phyloP scores from a whole-genome alignment of 1,140 invertebrate species.

The Drosophila busckii region DNA sequence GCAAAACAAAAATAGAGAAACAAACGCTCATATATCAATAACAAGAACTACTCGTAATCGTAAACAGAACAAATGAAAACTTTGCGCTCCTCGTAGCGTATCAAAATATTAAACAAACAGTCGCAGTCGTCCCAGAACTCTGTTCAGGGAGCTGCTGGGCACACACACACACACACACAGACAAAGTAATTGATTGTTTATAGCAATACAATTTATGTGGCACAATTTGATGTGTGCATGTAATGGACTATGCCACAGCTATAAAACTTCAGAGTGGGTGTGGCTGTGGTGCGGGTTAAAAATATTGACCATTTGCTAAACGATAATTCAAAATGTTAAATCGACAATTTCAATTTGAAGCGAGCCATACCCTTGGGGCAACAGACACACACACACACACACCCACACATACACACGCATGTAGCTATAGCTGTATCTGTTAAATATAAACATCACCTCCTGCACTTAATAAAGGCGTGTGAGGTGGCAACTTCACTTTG shows the following conservation, averaged over 20 bases:
- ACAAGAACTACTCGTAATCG: conserved; percentile 21
- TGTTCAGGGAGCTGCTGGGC: background rate
- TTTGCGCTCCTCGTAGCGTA: conserved; percentile 31
- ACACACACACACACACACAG: conserved; percentile 33
- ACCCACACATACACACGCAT: conserved; percentile 15
- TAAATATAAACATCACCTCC: conserved; percentile 71
- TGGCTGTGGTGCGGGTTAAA: background rate
- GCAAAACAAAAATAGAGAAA: background rate
- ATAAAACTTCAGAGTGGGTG: background rate
- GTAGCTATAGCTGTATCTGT: background rate
- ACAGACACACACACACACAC: conserved; percentile 4
- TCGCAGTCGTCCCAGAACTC: conserved; percentile 24
- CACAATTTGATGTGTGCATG: conserved; percentile 39
- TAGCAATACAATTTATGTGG: conserved; percentile 66
- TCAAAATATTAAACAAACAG: conserved; percentile 18
- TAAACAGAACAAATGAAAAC: conserved; percentile 11
- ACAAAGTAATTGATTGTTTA: conserved; percentile 75
- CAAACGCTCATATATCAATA: conserved; percentile 3
- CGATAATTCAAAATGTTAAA: conserved; percentile 77
- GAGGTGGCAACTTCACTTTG: conserved; percentile 16
- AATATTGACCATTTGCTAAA: conserved; percentile 76
- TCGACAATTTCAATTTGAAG: conserved; percentile 73
- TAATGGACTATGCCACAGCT: conserved; percentile 9
- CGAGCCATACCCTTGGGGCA: conserved; percentile 23
- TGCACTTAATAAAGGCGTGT: conserved; percentile 65